Evolutionary conservation across 2,888 invertebrate species (phyloP).

Genomic region (Diaperis boleti): DNA sequence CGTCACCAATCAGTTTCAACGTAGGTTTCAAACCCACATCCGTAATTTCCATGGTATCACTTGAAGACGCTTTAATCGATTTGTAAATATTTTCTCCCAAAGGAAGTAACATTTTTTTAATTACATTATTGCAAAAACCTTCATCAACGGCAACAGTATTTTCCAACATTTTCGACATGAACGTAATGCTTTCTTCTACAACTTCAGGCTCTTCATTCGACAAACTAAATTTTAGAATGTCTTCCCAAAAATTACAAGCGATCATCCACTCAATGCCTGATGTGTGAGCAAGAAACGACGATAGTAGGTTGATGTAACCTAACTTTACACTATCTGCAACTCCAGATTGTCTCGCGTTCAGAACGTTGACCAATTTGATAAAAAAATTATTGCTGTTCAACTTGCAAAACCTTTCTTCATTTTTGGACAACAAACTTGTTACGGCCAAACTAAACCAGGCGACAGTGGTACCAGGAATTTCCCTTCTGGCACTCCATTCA

Average conservation of each 20-base stretch:
- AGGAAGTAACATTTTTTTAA: slow-evolving; percentile 67
- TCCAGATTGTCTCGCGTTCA: slow-evolving; percentile 7
- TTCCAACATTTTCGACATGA: slow-evolving; percentile 73
- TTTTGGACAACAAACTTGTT: slow-evolving; percentile 9
- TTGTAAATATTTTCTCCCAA: slow-evolving; percentile 10
- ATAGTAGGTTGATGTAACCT: slow-evolving; percentile 63
- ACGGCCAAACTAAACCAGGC: slow-evolving; percentile 2
- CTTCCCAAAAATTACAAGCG: slow-evolving; percentile 74
- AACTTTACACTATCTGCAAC: not conserved
- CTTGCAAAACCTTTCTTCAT: slow-evolving; percentile 5
- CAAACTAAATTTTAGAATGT: slow-evolving; percentile 73
- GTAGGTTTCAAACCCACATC: slow-evolving; percentile 69
- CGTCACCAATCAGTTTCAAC: slow-evolving; percentile 69
- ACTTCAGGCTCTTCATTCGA: slow-evolving; percentile 77
- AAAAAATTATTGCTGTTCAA: slow-evolving; percentile 27
- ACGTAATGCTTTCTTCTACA: slow-evolving; percentile 78
- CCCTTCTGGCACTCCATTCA: not conserved
- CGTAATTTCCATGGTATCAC: not conserved
- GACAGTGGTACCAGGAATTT: not conserved
- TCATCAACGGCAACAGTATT: slow-evolving; percentile 69
- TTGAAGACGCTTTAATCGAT: not conserved
- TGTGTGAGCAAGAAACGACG: slow-evolving; percentile 72
- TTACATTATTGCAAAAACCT: slow-evolving; percentile 69
- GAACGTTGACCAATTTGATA: slow-evolving; percentile 19
- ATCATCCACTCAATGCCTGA: slow-evolving; percentile 76